These are phyloP conservation scores for Noctua pronuba DNA, from an alignment of 2,888 invertebrate species.

Conservation along the genomic window DNA sequence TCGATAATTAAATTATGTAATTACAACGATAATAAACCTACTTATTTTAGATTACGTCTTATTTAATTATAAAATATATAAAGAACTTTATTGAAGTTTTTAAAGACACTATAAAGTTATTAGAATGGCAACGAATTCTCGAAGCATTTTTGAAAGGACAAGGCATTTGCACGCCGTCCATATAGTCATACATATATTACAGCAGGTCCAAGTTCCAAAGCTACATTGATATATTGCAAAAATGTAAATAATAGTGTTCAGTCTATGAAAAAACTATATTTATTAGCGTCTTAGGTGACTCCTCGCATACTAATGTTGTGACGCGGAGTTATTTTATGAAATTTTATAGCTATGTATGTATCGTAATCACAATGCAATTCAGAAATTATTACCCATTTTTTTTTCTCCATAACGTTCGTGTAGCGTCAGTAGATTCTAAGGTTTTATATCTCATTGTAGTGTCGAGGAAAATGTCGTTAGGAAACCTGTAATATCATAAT, in stretches of 20 bases:
- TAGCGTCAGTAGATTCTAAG: neutral
- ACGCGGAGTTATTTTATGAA: slow-evolving; percentile 29
- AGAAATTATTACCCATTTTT: neutral
- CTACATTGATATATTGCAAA: slow-evolving; percentile 40
- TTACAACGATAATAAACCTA: slow-evolving; percentile 37
- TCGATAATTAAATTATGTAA: slow-evolving; percentile 13
- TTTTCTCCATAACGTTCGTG: neutral
- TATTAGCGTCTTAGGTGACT: slow-evolving; percentile 31
- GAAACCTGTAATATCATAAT: slow-evolving; percentile 35
- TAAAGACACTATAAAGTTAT: neutral
- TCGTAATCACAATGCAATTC: slow-evolving; percentile 2
- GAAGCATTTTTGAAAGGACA: neutral
- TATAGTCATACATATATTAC: slow-evolving; percentile 12
- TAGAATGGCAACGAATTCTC: slow-evolving; percentile 1
- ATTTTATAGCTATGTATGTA: slow-evolving; percentile 3
- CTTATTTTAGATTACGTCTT: slow-evolving; percentile 15
- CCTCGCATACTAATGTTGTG: slow-evolving; percentile 37
- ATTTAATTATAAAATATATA: slow-evolving; percentile 1
- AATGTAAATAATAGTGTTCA: slow-evolving; percentile 30
- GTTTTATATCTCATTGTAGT: neutral
- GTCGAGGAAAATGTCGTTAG: slow-evolving; percentile 26
- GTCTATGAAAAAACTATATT: slow-evolving; percentile 30
- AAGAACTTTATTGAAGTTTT: neutral
- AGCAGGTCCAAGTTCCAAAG: slow-evolving; percentile 9
- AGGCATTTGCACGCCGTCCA: slow-evolving; percentile 7